These are phyloP conservation scores for Leptarthrus brevirostris DNA, from an alignment of 2,888 invertebrate genomes.

Conservation along the genomic window DNA sequence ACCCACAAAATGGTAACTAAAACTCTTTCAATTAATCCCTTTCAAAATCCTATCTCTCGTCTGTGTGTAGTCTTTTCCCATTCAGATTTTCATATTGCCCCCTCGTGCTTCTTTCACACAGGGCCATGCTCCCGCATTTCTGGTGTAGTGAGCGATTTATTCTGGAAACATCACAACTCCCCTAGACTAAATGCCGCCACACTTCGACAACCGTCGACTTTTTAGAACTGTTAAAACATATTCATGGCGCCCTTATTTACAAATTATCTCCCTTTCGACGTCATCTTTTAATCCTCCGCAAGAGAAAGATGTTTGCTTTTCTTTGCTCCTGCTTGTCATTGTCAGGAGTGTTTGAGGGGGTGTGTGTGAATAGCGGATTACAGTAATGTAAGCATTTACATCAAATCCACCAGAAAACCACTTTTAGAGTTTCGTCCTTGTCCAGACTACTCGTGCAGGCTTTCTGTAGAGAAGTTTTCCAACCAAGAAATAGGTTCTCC, in stretches of 20 bases:
- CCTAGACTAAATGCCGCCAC: not conserved
- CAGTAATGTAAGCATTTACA: conserved; percentile 10
- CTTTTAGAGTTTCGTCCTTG: not conserved
- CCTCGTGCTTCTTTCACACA: too few species aligned
- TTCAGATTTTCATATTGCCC: not conserved
- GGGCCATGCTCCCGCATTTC: too few species aligned
- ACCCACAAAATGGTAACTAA: conserved; percentile 35
- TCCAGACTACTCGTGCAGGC: not conserved
- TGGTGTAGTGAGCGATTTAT: too few species aligned
- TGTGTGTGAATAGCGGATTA: too few species aligned
- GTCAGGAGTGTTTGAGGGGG: not conserved
- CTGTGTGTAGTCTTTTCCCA: not conserved
- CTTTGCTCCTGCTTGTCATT: not conserved
- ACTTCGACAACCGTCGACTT: not conserved
- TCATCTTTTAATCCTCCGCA: conserved; percentile 25
- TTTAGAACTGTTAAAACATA: not conserved
- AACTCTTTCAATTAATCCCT: conserved; percentile 34
- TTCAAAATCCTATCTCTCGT: conserved; percentile 10
- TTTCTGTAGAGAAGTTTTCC: not conserved
- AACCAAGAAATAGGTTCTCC: not conserved
- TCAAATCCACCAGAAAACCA: conserved; percentile 27
- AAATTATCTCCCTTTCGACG: conserved; percentile 35
- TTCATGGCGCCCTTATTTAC: conserved; percentile 30
- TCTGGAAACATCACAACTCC: too few species aligned
- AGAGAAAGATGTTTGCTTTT: not conserved